These are phyloP conservation scores for Tethea ocularis DNA, from an alignment of 2,888 invertebrate genomes.

Conservation along the genomic window DNA sequence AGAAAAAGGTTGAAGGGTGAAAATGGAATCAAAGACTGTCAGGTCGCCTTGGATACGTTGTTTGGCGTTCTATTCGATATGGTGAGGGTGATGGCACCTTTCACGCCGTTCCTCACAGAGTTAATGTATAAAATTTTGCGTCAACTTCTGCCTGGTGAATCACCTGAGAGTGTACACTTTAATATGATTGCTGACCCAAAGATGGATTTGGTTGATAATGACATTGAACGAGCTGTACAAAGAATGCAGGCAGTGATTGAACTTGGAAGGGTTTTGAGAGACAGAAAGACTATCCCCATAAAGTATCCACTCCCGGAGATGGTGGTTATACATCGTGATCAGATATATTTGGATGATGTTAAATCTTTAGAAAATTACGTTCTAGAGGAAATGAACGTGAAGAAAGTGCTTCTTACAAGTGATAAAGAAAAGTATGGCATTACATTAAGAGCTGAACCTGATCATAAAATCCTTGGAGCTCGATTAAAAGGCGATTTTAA, in stretches of 20 bases:
- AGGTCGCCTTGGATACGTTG: slow-evolving; percentile 93
- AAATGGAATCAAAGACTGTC: slow-evolving; percentile 90
- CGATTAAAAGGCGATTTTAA: slow-evolving; percentile 96
- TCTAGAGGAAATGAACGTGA: slow-evolving; percentile 96
- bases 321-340: slow-evolving; percentile 95
- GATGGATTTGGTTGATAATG: slow-evolving; percentile 88
- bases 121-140: slow-evolving; percentile 96
- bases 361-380: slow-evolving; percentile 92
- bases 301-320: slow-evolving; percentile 98
- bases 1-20: slow-evolving; percentile 97
- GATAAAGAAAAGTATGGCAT: slow-evolving; percentile 97
- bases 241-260: slow-evolving; percentile 98
- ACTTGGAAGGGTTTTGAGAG: slow-evolving; percentile 95
- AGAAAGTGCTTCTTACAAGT: slow-evolving; percentile 91
- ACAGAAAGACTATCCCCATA: slow-evolving; percentile 95
- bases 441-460: slow-evolving; percentile 95
- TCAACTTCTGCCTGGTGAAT: slow-evolving; percentile 82
- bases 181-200: slow-evolving; percentile 93
- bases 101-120: slow-evolving; percentile 98
- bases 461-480: slow-evolving; percentile 95
- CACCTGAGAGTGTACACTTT: slow-evolving; percentile 94
- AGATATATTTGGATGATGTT: slow-evolving; percentile 90
- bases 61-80: slow-evolving; percentile 95
- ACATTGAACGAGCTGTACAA: slow-evolving; percentile 95
- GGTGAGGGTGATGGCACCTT: slow-evolving; percentile 97